These are phyloP conservation scores for Myiopsitta monachus DNA, from an alignment of 2,113 vertebrate species.

Conservation along the genomic window DNA sequence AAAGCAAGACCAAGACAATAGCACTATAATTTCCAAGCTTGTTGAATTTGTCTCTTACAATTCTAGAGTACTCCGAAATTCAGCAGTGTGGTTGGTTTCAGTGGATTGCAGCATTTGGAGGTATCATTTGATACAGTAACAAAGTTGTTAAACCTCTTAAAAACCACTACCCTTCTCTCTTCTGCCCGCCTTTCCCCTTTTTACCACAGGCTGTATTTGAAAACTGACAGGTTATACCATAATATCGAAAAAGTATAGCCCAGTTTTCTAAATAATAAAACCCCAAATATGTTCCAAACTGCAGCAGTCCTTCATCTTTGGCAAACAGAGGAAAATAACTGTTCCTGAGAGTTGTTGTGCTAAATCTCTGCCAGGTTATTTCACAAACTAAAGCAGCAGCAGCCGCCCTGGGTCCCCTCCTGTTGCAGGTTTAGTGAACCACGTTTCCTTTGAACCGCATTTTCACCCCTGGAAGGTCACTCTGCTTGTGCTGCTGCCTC, in stretches of 20 bases:
- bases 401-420: background rate
- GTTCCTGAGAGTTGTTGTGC: background rate
- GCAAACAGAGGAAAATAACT: background rate
- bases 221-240: background rate
- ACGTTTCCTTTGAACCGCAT: background rate
- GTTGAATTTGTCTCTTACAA: background rate
- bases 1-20: background rate
- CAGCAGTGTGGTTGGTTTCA: accelerated
- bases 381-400: background rate
- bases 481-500: background rate
- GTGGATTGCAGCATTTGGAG: background rate
- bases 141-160: background rate
- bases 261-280: background rate
- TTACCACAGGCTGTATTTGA: background rate
- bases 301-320: background rate
- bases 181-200: background rate
- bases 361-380: background rate
- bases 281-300: background rate
- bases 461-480: background rate
- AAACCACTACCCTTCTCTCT: background rate
- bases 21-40: background rate
- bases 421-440: background rate
- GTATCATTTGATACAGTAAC: background rate
- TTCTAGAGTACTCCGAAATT: background rate
- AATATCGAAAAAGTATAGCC: background rate